A percentile compares a stretch with the other conserved stretches of the same genome.
Conservation (phyloP, 2,113 vertebrate genomes). For the Myotis brandtii region DNA sequence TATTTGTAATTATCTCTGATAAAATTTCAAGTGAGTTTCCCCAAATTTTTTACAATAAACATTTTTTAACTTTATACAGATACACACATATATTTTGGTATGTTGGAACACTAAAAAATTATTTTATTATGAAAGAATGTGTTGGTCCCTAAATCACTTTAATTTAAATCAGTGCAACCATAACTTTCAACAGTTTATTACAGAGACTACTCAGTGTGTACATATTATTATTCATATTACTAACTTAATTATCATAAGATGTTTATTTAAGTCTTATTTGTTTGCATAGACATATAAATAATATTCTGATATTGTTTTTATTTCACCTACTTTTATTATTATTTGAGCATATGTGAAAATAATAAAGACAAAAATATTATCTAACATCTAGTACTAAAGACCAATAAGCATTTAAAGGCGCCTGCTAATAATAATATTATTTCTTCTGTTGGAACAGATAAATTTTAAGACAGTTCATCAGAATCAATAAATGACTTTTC, state of each 20-base stretch:
- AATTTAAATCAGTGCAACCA: slow-evolving; percentile 44
- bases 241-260: slow-evolving; percentile 53
- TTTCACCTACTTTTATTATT: slow-evolving; percentile 49
- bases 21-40: not conserved
- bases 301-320: not conserved
- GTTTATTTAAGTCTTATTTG: not conserved
- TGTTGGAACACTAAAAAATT: not conserved
- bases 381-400: not conserved
- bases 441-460: slow-evolving; percentile 39
- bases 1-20: slow-evolving; percentile 3
- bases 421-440: not conserved
- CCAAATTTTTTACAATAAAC: slow-evolving; percentile 11
- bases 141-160: slow-evolving; percentile 30
- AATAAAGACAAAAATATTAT: slow-evolving; percentile 27
- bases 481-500: not conserved
- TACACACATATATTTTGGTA: not conserved
- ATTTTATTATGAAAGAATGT: slow-evolving; percentile 26
- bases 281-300: not conserved
- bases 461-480: not conserved
- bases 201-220: not conserved
- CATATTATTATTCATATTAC: slow-evolving; percentile 24
- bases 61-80: not conserved
- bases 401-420: not conserved
- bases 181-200: slow-evolving; percentile 42
- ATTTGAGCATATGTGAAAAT: slow-evolving; percentile 43